Evolutionary conservation across 2,888 invertebrate genomes (phyloP).

Genomic region (Neocrepidodera transversa): DNA sequence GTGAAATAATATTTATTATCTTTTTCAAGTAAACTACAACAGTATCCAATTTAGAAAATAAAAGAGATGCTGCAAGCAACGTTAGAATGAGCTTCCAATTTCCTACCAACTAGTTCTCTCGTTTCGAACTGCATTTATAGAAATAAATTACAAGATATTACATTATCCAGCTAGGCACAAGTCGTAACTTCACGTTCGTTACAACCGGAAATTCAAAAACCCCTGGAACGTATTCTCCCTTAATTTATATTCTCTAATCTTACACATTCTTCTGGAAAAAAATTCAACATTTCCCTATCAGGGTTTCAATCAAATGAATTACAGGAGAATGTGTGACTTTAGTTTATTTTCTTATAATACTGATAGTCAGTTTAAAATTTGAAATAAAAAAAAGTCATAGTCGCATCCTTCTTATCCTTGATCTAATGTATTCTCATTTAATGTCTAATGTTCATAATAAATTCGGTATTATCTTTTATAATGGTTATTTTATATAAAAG

Average conservation of each 20-base stretch:
- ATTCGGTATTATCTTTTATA: too few relatives aligned
- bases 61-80: neutral
- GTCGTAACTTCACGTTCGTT: constrained; percentile 12
- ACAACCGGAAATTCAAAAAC: constrained; percentile 14
- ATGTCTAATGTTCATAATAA: too few relatives aligned
- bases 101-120: constrained; percentile 3
- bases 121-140: constrained; percentile 3
- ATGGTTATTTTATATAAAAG: too few relatives aligned
- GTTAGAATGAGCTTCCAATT: constrained; percentile 1
- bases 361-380: too few relatives aligned
- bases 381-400: too few relatives aligned
- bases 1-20: too few relatives aligned
- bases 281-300: constrained; percentile 9
- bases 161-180: constrained; percentile 9
- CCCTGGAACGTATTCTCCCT: constrained; percentile 13
- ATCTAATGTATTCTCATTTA: too few relatives aligned
- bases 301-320: constrained; percentile 1
- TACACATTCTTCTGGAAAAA: constrained; percentile 11
- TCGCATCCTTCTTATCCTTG: too few relatives aligned
- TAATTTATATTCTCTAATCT: constrained; percentile 16
- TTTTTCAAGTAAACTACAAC: too few relatives aligned
- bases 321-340: neutral
- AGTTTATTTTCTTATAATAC: neutral
- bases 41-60: neutral
- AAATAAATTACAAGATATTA: constrained; percentile 15